Base-by-base conservation (phyloP, 2,113 vertebrate genomes). In the Leptosomus discolor region DNA sequence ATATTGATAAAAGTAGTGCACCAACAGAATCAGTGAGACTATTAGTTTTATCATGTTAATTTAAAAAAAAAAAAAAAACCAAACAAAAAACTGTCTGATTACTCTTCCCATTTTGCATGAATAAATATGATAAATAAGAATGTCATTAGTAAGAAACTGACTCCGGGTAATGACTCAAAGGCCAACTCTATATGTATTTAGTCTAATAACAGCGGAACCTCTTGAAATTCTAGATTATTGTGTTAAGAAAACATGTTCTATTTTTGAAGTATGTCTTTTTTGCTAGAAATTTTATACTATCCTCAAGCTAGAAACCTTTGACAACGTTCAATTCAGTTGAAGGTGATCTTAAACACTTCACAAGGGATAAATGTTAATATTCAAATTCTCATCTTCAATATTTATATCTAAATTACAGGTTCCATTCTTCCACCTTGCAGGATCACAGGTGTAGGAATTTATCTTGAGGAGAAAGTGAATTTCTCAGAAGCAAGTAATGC, bases 361-460 rank as follows among this genome's bases (percentile, higher is more conserved):
- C 19, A 6, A 78, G 29, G 36, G 91, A 69, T 50, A 78, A 76
- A 65, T 43, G 11, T 56, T 68, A 53, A 68, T 56, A 64, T 78
- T 78, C 43, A 75, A 53, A 70, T 76, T 77, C 50, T 96, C 84
- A 95, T 60, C 30, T 79, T 53, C 32, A 90, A 43, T 84, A 53
- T 96, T 88, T 97, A 45, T 95, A 34, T 68, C 94, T 96, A 78
- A 82, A 92, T 98, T 98, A 64, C 97, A 98, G 98, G 98, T 56
- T 92, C 98, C 84, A 39, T 36, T 39, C n/a, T 81, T 51, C 18
- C 73, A 24, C 2, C 41, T 37, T 98, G 98, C 94, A 99, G 98
- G 54, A 96, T 99, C 64, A 93, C 92, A 63, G 99, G 99, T 15
- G 97, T 99, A 39, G 97, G 98, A 70, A 84, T 98, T 82, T 94